Conservation (phyloP, 2,113 vertebrate genomes). For the Delphinapterus leucas region DNA sequence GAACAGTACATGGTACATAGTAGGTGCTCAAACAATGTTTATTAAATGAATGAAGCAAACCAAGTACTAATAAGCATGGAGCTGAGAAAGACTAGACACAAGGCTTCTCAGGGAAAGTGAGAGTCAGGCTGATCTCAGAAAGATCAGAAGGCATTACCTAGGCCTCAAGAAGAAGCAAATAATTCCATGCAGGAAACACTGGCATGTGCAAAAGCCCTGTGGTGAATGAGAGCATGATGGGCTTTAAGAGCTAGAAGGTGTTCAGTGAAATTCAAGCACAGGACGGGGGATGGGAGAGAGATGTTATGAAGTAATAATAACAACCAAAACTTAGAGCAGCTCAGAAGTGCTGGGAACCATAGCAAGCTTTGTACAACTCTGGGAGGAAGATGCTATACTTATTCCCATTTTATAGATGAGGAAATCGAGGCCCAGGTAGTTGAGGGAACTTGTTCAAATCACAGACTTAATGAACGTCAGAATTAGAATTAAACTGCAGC, state of each 20-base stretch:
- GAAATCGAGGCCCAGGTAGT: neutral
- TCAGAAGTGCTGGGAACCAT: neutral
- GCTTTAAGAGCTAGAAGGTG: neutral
- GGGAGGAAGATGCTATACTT: neutral
- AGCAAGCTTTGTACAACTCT: neutral
- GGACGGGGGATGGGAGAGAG: neutral
- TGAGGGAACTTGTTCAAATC: neutral
- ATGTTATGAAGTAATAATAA: no score
- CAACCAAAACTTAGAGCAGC: neutral
- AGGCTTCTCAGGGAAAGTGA: neutral
- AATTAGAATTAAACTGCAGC: neutral
- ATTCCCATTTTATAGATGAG: neutral
- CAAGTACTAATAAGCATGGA: neutral
- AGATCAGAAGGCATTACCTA: neutral
- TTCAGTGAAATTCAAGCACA: neutral
- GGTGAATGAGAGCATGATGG: neutral
- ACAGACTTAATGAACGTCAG: neutral
- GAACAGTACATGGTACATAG: neutral
- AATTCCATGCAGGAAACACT: neutral
- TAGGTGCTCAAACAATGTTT: neutral
- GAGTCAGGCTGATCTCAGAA: neutral
- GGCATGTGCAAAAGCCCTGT: neutral
- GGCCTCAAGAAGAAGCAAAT: neutral
- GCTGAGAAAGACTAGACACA: neutral
- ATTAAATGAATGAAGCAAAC: neutral